Base-by-base conservation (phyloP, 2,113 vertebrate species). In the Labeo rohita region DNA sequence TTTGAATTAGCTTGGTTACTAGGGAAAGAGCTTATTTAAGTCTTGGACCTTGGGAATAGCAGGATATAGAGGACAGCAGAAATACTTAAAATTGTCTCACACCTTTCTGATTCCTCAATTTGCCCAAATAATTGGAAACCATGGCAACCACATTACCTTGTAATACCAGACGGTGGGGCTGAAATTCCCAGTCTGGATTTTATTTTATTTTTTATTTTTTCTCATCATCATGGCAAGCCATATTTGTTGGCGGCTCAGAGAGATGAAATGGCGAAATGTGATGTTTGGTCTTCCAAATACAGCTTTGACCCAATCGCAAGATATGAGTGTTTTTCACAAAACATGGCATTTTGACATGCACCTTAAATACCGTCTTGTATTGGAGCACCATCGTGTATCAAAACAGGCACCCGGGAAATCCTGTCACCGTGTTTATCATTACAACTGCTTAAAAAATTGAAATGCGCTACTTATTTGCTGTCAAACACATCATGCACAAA, bases 391-490 rank as follows among this genome's bases (percentile, higher is more conserved):
- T 88, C 87, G 86, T 91, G 89, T 89, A 91, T 93, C 89, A 89
- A 87, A 89, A 87, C 90, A 92, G 91, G 86, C 89, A 75, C 91
- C 87, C 65, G 50, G 54, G 75, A 89, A 85, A 82, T 88, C 79
- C 89, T 83, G 91, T 80, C 52, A 88, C 63, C 80, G 89, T 92
- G 89, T 93, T 92, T 88, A 92, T 92, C 91, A 92, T 91, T 89
- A 85, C 63, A 89, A 89, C 86, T 89, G 89, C 88, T 90, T 92
- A 80, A 89, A 77, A 92, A 92, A 92, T 91, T 83, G 86, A 92
- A 92, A 92, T 87, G 80, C 87, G 76, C 91, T 92, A 92, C 92
- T 92, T 93, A 92, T 93, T 87, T 70, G 36, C 63, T 83, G 86
- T 91, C 88, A 84, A 84, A 87, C 91, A 88, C 52, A 9, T 85